phyloP scores from a whole-genome alignment of 2,888 invertebrate genomes.

The Leptarthrus brevirostris region DNA sequence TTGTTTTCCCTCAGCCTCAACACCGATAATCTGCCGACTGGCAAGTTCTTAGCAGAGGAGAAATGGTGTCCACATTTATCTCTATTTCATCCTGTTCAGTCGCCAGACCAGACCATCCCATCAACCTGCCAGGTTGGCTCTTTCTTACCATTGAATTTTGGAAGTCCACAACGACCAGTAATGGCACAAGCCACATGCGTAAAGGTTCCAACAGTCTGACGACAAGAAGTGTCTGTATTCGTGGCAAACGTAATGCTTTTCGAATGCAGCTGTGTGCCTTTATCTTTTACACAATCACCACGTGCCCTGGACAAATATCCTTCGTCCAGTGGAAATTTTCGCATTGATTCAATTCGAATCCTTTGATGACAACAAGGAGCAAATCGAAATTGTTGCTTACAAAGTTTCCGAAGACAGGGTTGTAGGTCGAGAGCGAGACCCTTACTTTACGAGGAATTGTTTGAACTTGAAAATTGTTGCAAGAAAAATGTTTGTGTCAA shows the following conservation, averaged over 20 bases:
- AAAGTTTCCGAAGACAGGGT: slow-evolving; percentile 14
- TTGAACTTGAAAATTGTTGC: slow-evolving; percentile 33
- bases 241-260: background rate
- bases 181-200: background rate
- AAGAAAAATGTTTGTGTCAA: slow-evolving; percentile 10
- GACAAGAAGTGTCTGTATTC: background rate
- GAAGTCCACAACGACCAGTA: background rate
- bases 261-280: slow-evolving; percentile 10
- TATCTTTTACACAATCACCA: slow-evolving; percentile 39
- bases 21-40: no score
- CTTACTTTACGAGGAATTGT: slow-evolving; percentile 13
- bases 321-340: slow-evolving; percentile 17
- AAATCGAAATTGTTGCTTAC: slow-evolving; percentile 34
- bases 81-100: no score
- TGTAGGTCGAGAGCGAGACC: slow-evolving; percentile 1
- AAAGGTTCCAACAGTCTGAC: background rate
- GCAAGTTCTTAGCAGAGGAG: no score
- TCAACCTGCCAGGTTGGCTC: background rate
- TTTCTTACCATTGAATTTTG: background rate
- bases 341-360: slow-evolving; percentile 17
- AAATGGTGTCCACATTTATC: no score
- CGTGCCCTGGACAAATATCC: slow-evolving; percentile 13
- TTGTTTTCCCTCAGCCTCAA: no score
- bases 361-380: slow-evolving; percentile 10
- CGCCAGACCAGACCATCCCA: no score